phyloP scores from a whole-genome alignment of 2,113 vertebrate species.

The Crotalus helleri region DNA sequence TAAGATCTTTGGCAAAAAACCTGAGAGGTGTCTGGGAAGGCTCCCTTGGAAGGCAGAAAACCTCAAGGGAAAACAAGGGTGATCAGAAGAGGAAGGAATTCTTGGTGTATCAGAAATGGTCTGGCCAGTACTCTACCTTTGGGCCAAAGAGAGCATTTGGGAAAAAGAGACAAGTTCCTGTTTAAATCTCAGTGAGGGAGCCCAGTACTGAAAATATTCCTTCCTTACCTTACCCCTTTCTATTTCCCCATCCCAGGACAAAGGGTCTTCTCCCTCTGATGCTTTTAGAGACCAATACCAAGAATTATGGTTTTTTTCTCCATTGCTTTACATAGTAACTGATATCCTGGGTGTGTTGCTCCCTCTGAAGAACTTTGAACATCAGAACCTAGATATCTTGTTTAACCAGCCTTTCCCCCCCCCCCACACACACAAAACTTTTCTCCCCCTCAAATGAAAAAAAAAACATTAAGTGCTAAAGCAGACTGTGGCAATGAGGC shows the following conservation, averaged over 20 bases:
- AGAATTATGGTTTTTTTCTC: neutral
- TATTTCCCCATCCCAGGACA: neutral
- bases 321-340: neutral
- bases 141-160: neutral
- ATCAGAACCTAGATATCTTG: neutral
- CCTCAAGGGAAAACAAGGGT: neutral
- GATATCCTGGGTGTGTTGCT: neutral
- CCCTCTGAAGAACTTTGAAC: neutral
- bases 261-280: neutral
- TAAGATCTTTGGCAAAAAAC: neutral
- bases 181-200: neutral
- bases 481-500: neutral
- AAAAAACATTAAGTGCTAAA: neutral
- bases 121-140: neutral
- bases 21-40: neutral
- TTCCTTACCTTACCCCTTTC: neutral
- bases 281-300: neutral
- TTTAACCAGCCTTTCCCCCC: neutral
- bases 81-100: neutral
- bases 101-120: neutral
- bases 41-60: neutral
- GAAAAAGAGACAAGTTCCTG: neutral
- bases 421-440: neutral
- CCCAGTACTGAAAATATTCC: neutral
- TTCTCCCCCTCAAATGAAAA: neutral